phyloP scores from a whole-genome alignment of 2,797 vertebrate species.

The Cryptoprocta ferox region DNA sequence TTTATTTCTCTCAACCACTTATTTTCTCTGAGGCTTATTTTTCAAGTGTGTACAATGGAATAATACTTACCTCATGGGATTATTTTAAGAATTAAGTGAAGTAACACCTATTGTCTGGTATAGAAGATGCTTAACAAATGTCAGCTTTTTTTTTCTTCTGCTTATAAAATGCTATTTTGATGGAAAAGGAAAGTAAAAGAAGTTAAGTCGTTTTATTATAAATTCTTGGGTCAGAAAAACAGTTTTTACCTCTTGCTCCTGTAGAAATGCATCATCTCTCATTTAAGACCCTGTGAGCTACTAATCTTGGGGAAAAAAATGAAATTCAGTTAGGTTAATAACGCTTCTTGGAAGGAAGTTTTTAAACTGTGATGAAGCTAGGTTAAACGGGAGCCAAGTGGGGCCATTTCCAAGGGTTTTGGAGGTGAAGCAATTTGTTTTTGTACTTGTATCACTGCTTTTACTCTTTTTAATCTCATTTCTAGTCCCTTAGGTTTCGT shows the following conservation, averaged over 20 bases:
- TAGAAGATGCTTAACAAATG: not conserved
- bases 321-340: slow-evolving; percentile 54
- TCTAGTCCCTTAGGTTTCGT: slow-evolving; percentile 71
- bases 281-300: slow-evolving; percentile 10
- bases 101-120: not conserved
- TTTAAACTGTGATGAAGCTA: slow-evolving; percentile 46
- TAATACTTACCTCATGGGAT: not conserved
- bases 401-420: slow-evolving; percentile 49
- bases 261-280: not conserved
- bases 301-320: not conserved
- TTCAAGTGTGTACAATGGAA: not conserved
- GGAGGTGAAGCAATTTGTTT: slow-evolving; percentile 71
- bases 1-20: not conserved
- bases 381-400: slow-evolving; percentile 51
- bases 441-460: slow-evolving; percentile 67
- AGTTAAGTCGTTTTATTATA: not conserved
- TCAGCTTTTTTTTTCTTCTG: not conserved
- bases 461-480: slow-evolving; percentile 60
- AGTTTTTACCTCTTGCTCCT: slow-evolving; percentile 6
- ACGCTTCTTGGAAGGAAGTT: slow-evolving; percentile 52
- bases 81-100: not conserved
- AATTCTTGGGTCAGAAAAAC: slow-evolving; percentile 32
- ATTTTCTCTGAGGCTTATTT: not conserved
- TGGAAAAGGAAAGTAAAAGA: slow-evolving; percentile 32
- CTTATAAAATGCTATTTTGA: slow-evolving; percentile 17